Evolutionary conservation across 2,888 invertebrate genomes (phyloP).

Genomic region (Adelphocoris suturalis): DNA sequence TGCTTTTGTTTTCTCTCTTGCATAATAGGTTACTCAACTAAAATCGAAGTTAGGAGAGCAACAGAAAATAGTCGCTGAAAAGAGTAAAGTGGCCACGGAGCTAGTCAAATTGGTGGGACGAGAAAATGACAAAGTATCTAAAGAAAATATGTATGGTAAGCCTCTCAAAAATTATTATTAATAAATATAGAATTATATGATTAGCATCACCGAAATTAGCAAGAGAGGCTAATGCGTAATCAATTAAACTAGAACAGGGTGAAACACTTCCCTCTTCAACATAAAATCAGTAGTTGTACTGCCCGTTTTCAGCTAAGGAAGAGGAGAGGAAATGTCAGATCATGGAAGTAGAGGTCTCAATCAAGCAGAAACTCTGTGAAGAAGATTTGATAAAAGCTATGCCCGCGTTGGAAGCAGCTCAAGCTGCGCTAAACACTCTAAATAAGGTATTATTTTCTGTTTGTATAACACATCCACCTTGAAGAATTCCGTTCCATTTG

Average conservation of each 20-base stretch:
- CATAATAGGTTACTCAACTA: conserved; percentile 85
- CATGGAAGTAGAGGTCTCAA: conserved; percentile 92
- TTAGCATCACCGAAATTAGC: no score
- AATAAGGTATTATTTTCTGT: conserved; percentile 85
- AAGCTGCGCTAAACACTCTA: conserved; percentile 93
- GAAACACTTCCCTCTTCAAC: no score
- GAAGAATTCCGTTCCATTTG: no score
- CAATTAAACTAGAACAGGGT: no score
- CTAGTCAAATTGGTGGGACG: conserved; percentile 91
- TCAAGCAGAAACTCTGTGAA: conserved; percentile 91
- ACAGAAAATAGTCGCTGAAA: conserved; percentile 90
- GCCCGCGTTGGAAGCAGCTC: conserved; percentile 93
- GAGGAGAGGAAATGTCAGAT: conserved; percentile 94
- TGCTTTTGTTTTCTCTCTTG: not conserved
- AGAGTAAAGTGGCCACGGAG: conserved; percentile 93
- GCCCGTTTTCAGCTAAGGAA: conserved; percentile 82
- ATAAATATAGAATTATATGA: no score
- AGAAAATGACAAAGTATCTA: conserved; percentile 94
- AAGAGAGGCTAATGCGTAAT: no score
- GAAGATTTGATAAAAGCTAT: conserved; percentile 94
- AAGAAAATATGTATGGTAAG: conserved; percentile 89
- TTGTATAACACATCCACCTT: no score
- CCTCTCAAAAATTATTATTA: no score
- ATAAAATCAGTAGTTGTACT: no score
- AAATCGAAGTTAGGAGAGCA: conserved; percentile 88